Percentiles rank a stretch among this genome's conserved stretches.
Conservation (phyloP, 2,888 invertebrate genomes). For the Thereva nobilitata region DNA sequence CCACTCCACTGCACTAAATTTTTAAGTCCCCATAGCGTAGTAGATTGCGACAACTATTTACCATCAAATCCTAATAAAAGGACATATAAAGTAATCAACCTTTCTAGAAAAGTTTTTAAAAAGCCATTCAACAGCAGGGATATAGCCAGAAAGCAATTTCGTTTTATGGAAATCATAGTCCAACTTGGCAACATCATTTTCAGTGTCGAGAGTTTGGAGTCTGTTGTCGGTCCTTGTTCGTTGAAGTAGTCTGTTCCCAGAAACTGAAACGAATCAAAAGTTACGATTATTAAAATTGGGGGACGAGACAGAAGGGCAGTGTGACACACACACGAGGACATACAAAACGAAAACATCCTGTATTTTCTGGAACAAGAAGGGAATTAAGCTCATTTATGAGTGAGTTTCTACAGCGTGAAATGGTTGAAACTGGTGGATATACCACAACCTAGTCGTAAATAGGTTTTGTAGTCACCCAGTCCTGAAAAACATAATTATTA, state of each 20-base stretch:
- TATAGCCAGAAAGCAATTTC: conserved; percentile 22
- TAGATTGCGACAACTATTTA: conserved; percentile 12
- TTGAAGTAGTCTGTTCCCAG: background rate
- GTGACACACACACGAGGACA: background rate
- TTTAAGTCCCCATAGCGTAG: too few relatives aligned
- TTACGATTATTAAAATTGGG: conserved; percentile 32
- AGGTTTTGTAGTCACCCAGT: too few relatives aligned
- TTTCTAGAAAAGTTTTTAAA: conserved; percentile 15
- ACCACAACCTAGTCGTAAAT: too few relatives aligned
- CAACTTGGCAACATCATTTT: background rate
- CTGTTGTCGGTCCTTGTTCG: background rate
- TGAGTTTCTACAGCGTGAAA: too few relatives aligned
- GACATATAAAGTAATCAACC: conserved; percentile 23
- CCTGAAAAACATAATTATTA: too few relatives aligned
- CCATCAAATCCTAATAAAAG: conserved; percentile 19
- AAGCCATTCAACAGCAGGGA: conserved; percentile 5
- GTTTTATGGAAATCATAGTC: conserved; percentile 28
- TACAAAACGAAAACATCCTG: background rate
- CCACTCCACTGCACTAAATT: too few relatives aligned
- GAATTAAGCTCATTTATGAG: too few relatives aligned
- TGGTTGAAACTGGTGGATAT: too few relatives aligned
- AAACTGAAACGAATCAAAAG: conserved; percentile 21
- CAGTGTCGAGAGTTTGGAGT: background rate
- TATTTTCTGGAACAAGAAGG: background rate
- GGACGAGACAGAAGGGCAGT: background rate